A percentile compares a stretch with the other conserved stretches of the same genome.
Conservation (phyloP, 1,140 invertebrate species). For the Patella vulgata region DNA sequence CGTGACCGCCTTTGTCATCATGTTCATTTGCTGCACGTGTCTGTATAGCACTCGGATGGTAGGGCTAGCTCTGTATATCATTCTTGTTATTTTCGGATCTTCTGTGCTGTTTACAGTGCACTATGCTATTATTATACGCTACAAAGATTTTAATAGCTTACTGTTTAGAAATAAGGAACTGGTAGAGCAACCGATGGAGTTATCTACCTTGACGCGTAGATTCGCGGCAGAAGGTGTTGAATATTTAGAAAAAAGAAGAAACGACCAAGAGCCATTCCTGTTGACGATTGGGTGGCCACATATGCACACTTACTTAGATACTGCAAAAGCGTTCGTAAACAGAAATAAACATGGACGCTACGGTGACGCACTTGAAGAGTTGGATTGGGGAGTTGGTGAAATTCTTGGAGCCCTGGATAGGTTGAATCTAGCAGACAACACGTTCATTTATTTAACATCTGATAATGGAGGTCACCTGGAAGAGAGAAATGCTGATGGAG, state of each 20-base stretch:
- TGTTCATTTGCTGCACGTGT: neutral
- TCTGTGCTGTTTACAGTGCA: constrained; percentile 11
- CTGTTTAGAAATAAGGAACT: constrained; percentile 58
- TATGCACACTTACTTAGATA: constrained; percentile 45
- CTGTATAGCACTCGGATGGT: constrained; percentile 14
- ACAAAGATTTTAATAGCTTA: constrained; percentile 57
- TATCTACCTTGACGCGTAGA: constrained; percentile 45
- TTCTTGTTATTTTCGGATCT: constrained; percentile 14
- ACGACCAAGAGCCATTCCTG: constrained; percentile 46
- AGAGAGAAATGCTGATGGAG: constrained; percentile 55
- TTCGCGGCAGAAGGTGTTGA: constrained; percentile 47
- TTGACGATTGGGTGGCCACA: constrained; percentile 53
- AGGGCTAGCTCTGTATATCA: neutral
- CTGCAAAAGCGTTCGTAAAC: constrained; percentile 37
- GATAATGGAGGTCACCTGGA: constrained; percentile 69
- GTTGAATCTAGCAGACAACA: constrained; percentile 61
- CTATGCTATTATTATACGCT: constrained; percentile 38
- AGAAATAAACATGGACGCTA: constrained; percentile 58
- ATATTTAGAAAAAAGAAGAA: constrained; percentile 40
- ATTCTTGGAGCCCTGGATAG: constrained; percentile 59
- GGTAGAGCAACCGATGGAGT: constrained; percentile 59
- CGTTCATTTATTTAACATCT: constrained; percentile 68
- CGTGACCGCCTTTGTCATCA: constrained; percentile 14
- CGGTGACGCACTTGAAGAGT: constrained; percentile 67
- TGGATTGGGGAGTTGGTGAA: constrained; percentile 66